These are phyloP conservation scores for Venturia canescens DNA, from an alignment of 1,140 invertebrate genomes.

Conservation along the genomic window DNA sequence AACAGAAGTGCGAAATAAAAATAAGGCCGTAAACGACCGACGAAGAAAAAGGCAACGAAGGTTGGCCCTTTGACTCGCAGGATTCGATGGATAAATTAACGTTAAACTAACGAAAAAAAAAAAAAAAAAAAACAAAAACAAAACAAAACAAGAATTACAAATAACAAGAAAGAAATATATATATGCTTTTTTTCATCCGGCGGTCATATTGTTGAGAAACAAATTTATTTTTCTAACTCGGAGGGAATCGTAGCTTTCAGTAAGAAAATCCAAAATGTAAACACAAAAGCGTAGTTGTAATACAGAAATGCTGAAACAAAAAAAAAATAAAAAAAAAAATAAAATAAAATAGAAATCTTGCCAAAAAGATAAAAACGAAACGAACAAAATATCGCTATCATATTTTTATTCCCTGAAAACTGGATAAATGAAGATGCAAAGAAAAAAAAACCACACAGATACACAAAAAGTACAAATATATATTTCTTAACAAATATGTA, in stretches of 20 bases:
- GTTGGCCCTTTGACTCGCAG: too few species aligned
- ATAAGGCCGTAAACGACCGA: too few species aligned
- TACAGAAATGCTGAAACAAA: constrained; percentile 28
- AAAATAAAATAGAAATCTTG: constrained; percentile 13
- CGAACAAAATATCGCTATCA: constrained; percentile 41
- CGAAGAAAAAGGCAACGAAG: too few species aligned
- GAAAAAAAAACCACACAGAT: background rate
- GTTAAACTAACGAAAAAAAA: too few species aligned
- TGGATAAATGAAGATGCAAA: constrained; percentile 1
- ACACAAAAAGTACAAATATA: constrained; percentile 22
- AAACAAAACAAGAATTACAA: too few species aligned
- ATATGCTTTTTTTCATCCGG: too few species aligned
- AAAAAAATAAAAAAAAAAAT: constrained; percentile 27
- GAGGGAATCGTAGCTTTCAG: background rate
- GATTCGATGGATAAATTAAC: too few species aligned
- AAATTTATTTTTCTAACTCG: constrained; percentile 7
- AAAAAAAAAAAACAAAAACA: too few species aligned
- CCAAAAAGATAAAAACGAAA: constrained; percentile 26
- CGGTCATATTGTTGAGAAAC: too few species aligned
- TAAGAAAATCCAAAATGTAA: constrained; percentile 32
- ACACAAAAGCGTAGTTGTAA: constrained; percentile 19
- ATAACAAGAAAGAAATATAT: too few species aligned
- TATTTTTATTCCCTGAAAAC: constrained; percentile 17
- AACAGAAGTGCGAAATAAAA: too few species aligned
- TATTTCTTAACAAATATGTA: constrained; percentile 15